These are phyloP conservation scores for Amblyjoppa proteus DNA, from an alignment of 2,888 invertebrate genomes.

Conservation along the genomic window DNA sequence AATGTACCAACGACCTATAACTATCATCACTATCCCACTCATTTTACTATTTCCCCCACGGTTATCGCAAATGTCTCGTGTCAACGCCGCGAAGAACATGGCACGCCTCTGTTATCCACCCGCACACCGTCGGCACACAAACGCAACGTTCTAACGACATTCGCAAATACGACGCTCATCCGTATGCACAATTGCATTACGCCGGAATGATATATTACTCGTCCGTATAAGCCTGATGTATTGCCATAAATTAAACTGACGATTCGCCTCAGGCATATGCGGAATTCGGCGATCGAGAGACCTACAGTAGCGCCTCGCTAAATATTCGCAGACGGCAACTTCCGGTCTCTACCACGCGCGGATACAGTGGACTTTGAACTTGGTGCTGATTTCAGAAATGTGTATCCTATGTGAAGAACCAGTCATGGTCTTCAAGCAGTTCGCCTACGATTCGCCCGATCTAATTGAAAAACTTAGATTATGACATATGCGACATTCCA, in stretches of 20 bases:
- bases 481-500: too few species aligned
- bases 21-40: neutral
- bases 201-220: neutral
- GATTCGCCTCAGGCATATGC: neutral
- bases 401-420: too few species aligned
- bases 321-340: too few species aligned
- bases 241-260: neutral
- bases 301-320: neutral
- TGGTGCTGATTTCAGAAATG: too few species aligned
- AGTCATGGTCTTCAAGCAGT: too few species aligned
- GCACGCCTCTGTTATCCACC: neutral
- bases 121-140: neutral
- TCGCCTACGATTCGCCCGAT: too few species aligned
- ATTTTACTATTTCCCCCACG: slow-evolving; percentile 28
- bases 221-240: neutral
- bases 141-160: slow-evolving; percentile 37
- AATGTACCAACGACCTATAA: slow-evolving; percentile 31
- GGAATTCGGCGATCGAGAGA: neutral
- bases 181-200: slow-evolving; percentile 28
- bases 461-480: too few species aligned
- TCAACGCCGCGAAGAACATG: slow-evolving; percentile 26
- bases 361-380: too few species aligned
- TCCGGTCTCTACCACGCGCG: too few species aligned
- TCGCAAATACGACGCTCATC: slow-evolving; percentile 41
- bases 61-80: slow-evolving; percentile 14